phyloP scores from a whole-genome alignment of 2,113 vertebrate genomes.

The Plecotus auritus region DNA sequence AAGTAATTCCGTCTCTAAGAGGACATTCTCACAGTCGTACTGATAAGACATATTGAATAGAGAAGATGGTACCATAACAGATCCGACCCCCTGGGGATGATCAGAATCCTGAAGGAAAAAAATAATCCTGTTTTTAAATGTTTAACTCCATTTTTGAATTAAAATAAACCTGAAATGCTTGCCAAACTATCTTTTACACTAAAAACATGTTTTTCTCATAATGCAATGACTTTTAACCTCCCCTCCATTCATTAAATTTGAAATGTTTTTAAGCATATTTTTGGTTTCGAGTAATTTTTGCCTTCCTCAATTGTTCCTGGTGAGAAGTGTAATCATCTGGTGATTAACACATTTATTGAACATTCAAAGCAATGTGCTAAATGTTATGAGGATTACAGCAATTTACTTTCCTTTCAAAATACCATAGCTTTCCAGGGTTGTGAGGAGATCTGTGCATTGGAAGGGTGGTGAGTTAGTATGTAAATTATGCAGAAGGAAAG shows the following conservation, averaged over 20 bases:
- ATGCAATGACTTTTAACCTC: neutral
- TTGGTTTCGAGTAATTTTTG: neutral
- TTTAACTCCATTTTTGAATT: neutral
- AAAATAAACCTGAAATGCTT: neutral
- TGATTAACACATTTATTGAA: neutral
- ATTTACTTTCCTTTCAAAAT: neutral
- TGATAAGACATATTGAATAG: conserved; percentile 29
- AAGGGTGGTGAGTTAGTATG: neutral
- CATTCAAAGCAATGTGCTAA: neutral
- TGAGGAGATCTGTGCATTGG: neutral
- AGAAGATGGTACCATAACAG: neutral
- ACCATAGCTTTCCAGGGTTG: neutral
- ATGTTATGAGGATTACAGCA: neutral
- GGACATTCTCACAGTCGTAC: conserved; percentile 36
- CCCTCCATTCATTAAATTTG: neutral
- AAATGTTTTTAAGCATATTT: neutral
- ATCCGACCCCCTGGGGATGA: neutral
- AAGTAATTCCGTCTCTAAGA: conserved; percentile 56
- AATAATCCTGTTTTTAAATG: conserved; percentile 1
- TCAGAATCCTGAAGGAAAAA: neutral
- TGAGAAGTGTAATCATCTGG: neutral
- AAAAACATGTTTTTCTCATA: neutral
- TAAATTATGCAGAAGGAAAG: neutral
- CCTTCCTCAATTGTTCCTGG: neutral
- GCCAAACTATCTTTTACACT: neutral